Evolutionary conservation across 2,113 vertebrate species (phyloP).

Genomic region (Collichthys lucidus): DNA sequence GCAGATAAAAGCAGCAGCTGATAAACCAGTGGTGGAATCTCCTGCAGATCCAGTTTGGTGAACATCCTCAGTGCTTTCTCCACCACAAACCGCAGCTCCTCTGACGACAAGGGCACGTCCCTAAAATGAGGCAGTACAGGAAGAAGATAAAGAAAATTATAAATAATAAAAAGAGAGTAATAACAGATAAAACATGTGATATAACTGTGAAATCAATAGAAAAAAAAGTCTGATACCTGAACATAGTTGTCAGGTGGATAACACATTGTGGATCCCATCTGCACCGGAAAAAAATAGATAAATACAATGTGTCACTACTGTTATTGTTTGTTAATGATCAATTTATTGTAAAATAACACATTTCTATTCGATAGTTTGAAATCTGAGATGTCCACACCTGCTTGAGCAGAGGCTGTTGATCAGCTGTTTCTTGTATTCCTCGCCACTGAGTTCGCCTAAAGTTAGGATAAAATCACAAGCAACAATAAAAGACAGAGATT

Average conservation of each 20-base stretch:
- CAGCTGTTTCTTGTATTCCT: slow-evolving; percentile 95
- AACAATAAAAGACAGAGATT: not conserved
- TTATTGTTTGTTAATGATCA: not conserved
- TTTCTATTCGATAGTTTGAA: not conserved
- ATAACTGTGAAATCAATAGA: not conserved
- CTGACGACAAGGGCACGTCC: slow-evolving; percentile 90
- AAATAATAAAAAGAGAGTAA: not conserved
- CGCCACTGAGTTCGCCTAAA: slow-evolving; percentile 91
- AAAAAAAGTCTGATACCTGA: slow-evolving; percentile 84
- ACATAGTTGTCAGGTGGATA: slow-evolving; percentile 94
- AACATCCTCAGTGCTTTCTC: slow-evolving; percentile 93
- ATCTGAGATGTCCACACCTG: slow-evolving; percentile 80
- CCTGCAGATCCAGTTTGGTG: slow-evolving; percentile 91
- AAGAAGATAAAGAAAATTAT: not conserved
- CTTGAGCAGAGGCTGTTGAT: slow-evolving; percentile 94
- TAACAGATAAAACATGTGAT: not conserved
- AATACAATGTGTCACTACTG: not conserved
- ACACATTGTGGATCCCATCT: slow-evolving; percentile 92
- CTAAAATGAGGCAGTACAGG: slow-evolving; percentile 74
- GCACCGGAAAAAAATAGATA: slow-evolving; percentile 48
- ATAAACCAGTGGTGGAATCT: slow-evolving; percentile 95
- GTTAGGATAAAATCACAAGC: slow-evolving; percentile 1
- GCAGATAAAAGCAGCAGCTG: slow-evolving; percentile 93
- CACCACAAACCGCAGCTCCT: slow-evolving; percentile 92
- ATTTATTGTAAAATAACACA: not conserved